phyloP scores from a whole-genome alignment of 2,888 invertebrate genomes.

The Isotomurus palustris region DNA sequence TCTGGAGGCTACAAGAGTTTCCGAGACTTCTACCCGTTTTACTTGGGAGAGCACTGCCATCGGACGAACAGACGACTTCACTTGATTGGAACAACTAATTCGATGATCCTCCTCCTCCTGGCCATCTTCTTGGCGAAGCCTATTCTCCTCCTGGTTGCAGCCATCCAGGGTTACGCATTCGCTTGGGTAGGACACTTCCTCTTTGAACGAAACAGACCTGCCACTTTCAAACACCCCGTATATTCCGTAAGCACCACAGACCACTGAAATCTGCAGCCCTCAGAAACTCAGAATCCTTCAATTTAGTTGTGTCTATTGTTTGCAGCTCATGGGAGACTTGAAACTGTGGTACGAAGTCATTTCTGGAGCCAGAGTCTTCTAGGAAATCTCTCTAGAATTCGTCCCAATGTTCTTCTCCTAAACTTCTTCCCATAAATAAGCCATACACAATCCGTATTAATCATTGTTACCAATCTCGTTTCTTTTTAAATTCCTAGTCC shows the following conservation, averaged over 20 bases:
- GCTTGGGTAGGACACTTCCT: slow-evolving; percentile 43
- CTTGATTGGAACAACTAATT: slow-evolving; percentile 37
- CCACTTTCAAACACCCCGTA: slow-evolving; percentile 41
- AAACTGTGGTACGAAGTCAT: slow-evolving; percentile 36
- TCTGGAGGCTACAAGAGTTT: slow-evolving; percentile 33
- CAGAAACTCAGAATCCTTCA: too few species aligned
- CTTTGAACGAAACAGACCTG: slow-evolving; percentile 43
- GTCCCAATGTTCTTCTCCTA: too few species aligned
- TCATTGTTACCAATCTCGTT: too few species aligned
- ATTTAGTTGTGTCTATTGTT: slow-evolving; percentile 12
- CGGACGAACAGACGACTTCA: slow-evolving; percentile 34
- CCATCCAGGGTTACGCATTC: slow-evolving; percentile 36
- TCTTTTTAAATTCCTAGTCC: too few species aligned
- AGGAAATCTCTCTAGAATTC: too few species aligned
- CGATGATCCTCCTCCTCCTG: slow-evolving; percentile 11
- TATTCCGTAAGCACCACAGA: slow-evolving; percentile 41
- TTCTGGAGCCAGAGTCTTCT: slow-evolving; percentile 28
- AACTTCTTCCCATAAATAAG: too few species aligned
- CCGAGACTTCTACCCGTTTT: slow-evolving; percentile 41
- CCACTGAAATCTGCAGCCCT: too few species aligned
- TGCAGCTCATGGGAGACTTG: slow-evolving; percentile 41
- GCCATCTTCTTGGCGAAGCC: slow-evolving; percentile 16
- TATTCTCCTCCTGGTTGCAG: slow-evolving; percentile 12
- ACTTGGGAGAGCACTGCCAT: slow-evolving; percentile 42
- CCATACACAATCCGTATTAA: too few species aligned